Conservation (phyloP, 2,797 vertebrate genomes). For the Enteromius fasciolatus region DNA sequence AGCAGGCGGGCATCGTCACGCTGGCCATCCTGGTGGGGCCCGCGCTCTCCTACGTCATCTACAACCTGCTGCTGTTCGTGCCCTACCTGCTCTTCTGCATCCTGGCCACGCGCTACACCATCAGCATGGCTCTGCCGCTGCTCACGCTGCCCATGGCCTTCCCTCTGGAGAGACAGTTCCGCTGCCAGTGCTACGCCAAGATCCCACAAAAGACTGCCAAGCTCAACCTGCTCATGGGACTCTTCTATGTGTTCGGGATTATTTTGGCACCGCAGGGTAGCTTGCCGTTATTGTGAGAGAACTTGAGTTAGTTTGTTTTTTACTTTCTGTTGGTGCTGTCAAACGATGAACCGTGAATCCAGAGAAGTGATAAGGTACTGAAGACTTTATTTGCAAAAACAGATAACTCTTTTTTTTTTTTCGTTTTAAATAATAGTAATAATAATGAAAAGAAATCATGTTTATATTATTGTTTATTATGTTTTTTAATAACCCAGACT, state of each 20-base stretch:
- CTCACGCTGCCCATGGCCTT: conserved; percentile 98
- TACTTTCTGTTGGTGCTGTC: background rate
- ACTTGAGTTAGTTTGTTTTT: background rate
- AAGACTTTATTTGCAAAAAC: background rate
- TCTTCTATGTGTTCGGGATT: conserved; percentile 95
- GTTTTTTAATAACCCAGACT: too few relatives aligned
- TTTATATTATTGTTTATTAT: too few relatives aligned
- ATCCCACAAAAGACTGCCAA: conserved; percentile 96
- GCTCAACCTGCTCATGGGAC: conserved; percentile 93
- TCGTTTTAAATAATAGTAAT: too few relatives aligned
- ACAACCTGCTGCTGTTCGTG: conserved; percentile 89
- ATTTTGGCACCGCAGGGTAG: conserved; percentile 86
- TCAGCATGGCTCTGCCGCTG: conserved; percentile 94
- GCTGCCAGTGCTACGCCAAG: conserved; percentile 87
- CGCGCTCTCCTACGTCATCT: conserved; percentile 90
- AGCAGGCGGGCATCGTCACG: conserved; percentile 93
- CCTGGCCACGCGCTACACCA: conserved; percentile 91
- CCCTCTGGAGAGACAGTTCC: conserved; percentile 92
- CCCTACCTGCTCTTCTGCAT: conserved; percentile 94
- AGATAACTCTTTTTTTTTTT: too few relatives aligned
- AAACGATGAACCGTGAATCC: background rate
- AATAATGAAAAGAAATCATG: too few relatives aligned
- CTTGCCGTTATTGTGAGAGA: conserved; percentile 82
- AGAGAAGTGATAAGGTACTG: too few relatives aligned
- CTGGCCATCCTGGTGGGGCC: conserved; percentile 95